These are phyloP conservation scores for Chiloscyllium plagiosum DNA, from an alignment of 2,113 vertebrate species.

Conservation along the genomic window DNA sequence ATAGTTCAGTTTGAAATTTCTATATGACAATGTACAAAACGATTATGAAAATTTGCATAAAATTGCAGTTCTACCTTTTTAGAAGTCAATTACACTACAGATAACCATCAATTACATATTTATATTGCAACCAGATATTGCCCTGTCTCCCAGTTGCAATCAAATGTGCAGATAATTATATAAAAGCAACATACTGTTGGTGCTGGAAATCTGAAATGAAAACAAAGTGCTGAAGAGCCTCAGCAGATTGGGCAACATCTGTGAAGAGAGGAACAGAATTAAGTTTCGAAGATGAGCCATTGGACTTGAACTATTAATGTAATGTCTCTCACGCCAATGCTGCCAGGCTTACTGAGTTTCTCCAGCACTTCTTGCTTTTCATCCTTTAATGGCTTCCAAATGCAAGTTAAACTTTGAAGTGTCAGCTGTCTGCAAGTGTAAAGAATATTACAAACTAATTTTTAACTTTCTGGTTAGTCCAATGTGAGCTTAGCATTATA, in stretches of 20 bases:
- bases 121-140: not conserved
- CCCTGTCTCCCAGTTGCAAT: not conserved
- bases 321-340: too few species aligned
- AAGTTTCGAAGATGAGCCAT: too few species aligned
- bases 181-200: too few species aligned
- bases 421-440: not conserved
- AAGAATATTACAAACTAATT: not conserved
- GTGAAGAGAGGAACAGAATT: too few species aligned
- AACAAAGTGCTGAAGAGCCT: too few species aligned
- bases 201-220: too few species aligned
- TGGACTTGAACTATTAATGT: too few species aligned
- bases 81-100: not conserved
- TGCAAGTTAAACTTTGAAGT: not conserved
- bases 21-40: not conserved
- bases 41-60: not conserved
- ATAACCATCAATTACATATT: not conserved
- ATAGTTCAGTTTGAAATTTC: not conserved
- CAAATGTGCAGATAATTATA: not conserved
- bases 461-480: not conserved
- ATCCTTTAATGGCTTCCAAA: not conserved
- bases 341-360: too few species aligned
- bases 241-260: too few species aligned
- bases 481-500: not conserved
- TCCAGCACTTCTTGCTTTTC: too few species aligned
- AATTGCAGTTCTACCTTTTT: not conserved